These are phyloP conservation scores for Chlorops oryzae DNA, from an alignment of 1,140 invertebrate species.

Conservation along the genomic window DNA sequence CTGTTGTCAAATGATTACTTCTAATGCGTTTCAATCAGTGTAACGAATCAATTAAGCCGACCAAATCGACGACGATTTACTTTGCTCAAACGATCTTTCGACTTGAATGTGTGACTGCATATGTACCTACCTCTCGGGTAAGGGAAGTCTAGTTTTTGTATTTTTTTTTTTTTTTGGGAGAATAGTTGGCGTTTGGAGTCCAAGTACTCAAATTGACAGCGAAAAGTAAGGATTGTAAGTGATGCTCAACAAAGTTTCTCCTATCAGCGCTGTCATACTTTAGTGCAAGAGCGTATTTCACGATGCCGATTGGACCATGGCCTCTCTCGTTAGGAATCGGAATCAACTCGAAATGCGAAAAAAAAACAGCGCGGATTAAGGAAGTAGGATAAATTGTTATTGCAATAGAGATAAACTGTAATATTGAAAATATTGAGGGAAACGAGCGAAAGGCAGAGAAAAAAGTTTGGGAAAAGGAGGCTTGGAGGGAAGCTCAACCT, in stretches of 20 bases:
- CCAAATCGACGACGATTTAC: background rate
- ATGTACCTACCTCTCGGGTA: conserved; percentile 4
- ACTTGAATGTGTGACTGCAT: background rate
- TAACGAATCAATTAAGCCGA: conserved; percentile 37
- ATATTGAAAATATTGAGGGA: background rate
- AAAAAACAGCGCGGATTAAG: background rate
- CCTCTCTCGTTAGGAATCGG: background rate
- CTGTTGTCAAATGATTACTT: conserved; percentile 48
- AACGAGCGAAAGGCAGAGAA: background rate
- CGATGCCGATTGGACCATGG: background rate
- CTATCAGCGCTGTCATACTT: conserved; percentile 1
- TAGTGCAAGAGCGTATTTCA: conserved; percentile 1
- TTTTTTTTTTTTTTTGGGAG: too few relatives aligned
- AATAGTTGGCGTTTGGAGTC: background rate
- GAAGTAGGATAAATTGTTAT: background rate
- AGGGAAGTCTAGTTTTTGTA: too few relatives aligned
- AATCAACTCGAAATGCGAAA: background rate
- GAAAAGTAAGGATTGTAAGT: background rate
- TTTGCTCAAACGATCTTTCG: background rate
- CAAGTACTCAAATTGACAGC: background rate
- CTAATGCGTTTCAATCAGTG: conserved; percentile 46
- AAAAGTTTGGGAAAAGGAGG: background rate
- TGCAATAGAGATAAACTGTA: background rate
- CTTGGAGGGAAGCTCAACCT: background rate
- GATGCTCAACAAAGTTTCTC: background rate